Evolutionary conservation across 2,797 vertebrate species (phyloP).

Genomic region (Buphagus erythrorhynchus): DNA sequence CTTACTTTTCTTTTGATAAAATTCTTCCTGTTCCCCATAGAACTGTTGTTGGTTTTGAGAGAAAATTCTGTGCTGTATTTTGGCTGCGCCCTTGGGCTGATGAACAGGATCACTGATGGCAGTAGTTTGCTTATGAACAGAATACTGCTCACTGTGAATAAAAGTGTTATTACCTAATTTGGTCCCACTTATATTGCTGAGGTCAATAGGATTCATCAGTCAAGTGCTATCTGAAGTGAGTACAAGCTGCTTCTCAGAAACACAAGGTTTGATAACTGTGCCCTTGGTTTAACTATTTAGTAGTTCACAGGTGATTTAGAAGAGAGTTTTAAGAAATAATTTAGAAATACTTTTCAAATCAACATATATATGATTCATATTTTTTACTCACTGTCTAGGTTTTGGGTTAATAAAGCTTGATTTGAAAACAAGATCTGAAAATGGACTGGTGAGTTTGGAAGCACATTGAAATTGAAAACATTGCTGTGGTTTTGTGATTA

Average conservation of each 20-base stretch:
- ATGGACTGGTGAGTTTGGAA: constrained; percentile 91
- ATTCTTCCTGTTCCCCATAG: neutral
- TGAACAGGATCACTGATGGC: neutral
- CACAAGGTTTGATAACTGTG: neutral
- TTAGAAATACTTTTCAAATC: neutral
- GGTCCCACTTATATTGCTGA: neutral
- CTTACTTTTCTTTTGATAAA: neutral
- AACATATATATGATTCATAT: neutral
- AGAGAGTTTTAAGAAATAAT: neutral
- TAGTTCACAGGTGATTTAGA: neutral
- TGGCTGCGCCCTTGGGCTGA: neutral
- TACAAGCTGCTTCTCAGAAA: neutral
- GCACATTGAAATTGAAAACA: neutral
- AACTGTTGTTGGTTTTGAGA: neutral
- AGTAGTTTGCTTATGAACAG: neutral
- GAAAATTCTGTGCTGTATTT: neutral
- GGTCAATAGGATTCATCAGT: neutral
- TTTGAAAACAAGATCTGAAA: constrained; percentile 97
- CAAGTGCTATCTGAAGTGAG: neutral
- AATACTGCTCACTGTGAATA: neutral
- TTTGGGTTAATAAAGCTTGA: constrained; percentile 97
- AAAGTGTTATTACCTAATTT: neutral
- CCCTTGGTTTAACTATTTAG: neutral
- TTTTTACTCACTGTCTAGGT: constrained; percentile 78
- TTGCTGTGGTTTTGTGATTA: neutral